Conservation (phyloP, 2,797 vertebrate species). For the Margarornis squamiger region DNA sequence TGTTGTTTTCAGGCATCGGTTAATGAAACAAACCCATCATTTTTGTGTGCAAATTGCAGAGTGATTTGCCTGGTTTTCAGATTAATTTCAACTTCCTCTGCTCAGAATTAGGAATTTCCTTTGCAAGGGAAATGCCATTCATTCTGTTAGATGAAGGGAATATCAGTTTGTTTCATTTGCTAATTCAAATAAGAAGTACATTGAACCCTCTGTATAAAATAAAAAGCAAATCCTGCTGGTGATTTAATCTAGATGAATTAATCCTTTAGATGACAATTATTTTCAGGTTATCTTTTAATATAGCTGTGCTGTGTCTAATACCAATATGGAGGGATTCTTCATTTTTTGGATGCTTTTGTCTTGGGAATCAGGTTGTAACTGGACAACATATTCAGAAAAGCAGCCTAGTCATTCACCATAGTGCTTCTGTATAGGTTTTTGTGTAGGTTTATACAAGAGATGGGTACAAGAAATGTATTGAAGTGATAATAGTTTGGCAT, state of each 20-base stretch:
- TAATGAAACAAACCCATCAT: constrained; percentile 90
- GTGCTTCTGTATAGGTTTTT: not conserved
- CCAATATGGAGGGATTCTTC: not conserved
- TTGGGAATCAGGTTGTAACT: not conserved
- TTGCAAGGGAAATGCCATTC: constrained; percentile 22
- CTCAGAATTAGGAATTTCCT: constrained; percentile 64
- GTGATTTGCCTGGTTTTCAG: constrained; percentile 53
- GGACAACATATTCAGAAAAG: not conserved
- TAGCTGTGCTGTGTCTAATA: not conserved
- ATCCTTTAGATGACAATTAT: not conserved
- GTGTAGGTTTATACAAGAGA: not conserved
- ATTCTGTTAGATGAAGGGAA: constrained; percentile 20
- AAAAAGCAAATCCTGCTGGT: constrained; percentile 17
- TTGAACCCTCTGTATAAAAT: not conserved
- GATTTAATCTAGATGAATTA: not conserved
- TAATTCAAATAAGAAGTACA: constrained; percentile 12
- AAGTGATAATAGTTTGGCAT: not conserved
- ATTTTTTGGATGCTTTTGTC: not conserved
- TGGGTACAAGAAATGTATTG: not conserved
- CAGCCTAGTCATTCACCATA: not conserved
- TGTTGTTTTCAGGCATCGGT: constrained; percentile 78
- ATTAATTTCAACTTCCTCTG: constrained; percentile 61
- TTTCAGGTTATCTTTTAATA: not conserved
- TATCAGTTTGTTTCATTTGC: not conserved
- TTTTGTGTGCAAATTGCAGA: constrained; percentile 70